Conservation (phyloP, 2,113 vertebrate species). For the Loxodonta africana region DNA sequence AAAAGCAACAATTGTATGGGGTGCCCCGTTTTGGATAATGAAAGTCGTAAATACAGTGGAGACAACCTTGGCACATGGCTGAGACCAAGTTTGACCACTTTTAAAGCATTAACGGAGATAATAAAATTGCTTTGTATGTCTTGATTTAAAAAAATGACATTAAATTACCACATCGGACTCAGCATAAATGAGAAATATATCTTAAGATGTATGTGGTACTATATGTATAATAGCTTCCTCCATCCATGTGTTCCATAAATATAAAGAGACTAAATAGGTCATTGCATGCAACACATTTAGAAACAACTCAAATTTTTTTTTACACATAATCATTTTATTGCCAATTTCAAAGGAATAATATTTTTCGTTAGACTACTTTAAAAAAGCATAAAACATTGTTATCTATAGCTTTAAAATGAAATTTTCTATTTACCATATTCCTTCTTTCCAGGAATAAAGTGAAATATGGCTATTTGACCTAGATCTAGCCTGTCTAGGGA, state of each 20-base stretch:
- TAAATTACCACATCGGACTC: neutral
- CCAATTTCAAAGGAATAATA: neutral
- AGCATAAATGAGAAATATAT: neutral
- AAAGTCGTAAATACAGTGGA: neutral
- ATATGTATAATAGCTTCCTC: too few relatives aligned
- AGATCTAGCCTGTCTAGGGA: neutral
- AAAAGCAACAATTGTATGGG: neutral
- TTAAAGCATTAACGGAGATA: neutral
- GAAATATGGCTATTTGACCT: neutral
- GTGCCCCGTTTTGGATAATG: neutral
- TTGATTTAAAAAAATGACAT: neutral
- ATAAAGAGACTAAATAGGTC: neutral
- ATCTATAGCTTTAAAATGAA: constrained; percentile 33
- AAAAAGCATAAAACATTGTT: constrained; percentile 16
- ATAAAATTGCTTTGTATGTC: neutral
- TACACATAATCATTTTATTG: neutral
- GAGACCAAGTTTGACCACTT: neutral
- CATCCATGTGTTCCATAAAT: neutral
- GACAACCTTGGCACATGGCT: neutral
- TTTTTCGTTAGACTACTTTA: neutral
- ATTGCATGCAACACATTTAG: neutral
- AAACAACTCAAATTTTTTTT: neutral
- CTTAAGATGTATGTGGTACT: neutral
- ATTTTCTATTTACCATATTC: neutral
- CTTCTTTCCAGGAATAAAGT: constrained; percentile 18